Base-by-base conservation (phyloP, 2,113 vertebrate genomes). In the Diphyllodes magnificus region DNA sequence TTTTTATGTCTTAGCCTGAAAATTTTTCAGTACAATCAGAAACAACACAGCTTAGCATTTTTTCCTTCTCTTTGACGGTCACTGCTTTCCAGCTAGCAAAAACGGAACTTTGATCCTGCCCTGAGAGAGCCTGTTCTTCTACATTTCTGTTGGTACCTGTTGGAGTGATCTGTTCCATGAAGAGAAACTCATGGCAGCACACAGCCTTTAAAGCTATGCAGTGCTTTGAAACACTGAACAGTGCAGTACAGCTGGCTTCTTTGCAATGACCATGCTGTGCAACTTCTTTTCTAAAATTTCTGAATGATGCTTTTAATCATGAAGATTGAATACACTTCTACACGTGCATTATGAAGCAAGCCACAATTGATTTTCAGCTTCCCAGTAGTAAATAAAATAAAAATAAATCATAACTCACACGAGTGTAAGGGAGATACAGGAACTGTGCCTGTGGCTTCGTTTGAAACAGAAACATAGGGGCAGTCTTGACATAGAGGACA, bases 341-440 rank as follows among this genome's bases (percentile, higher is more conserved):
- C 6, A 4, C 6, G 30, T 78, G 14, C 14, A 5, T 50, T 65
- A 42, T 44, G 39, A 70, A 63, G 49, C 22, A 65, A 94, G n/a
- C 8, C 9, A 54, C 31, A 68, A 10, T 1, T 42, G 17, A 0
- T 18, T 71, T 89, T 85, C 64, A 68, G 66, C 57, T 86, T 63
- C 15, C 33, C 27, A 35, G 7, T 28, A 31, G 12, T n/a, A 75
- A 70, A 78, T 68, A 23, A 15, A 65, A 60, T 35, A 12, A 57
- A 70, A 54, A 49, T 22, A 56, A 42, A 53, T 60, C 6, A 5
- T 45, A 72, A 68, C 0, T 1, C 59, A 50, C 31, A 15, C 0
- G 0, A 39, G 22, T 4, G 0, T 68, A 40, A 75, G 51, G 25
- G 60, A 83, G 24, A 40, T 64, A 18, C 8, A 44, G 27, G 45